Percentiles rank a stretch among this genome's conserved stretches.
Conservation (phyloP, 1,140 invertebrate species). For the Drosophila rufa region DNA sequence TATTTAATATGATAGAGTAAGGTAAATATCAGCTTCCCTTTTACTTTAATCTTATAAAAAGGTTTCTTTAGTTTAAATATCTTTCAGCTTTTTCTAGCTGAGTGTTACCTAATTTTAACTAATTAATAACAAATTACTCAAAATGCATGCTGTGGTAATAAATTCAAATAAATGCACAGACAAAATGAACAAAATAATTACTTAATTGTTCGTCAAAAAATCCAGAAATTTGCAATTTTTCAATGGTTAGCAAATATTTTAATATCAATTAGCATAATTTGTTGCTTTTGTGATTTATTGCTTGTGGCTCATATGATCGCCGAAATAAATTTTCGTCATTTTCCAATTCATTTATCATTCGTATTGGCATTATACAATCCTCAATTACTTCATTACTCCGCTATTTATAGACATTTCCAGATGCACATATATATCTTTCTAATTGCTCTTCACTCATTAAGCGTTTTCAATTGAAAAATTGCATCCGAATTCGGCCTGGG, state of each 20-base stretch:
- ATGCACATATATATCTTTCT: conserved; percentile 27
- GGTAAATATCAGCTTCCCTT: no score
- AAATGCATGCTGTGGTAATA: conserved; percentile 5
- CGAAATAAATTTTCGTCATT: conserved; percentile 25
- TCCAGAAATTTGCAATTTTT: background rate
- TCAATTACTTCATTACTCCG: conserved; percentile 47
- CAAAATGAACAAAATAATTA: conserved; percentile 8
- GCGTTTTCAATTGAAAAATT: conserved; percentile 72
- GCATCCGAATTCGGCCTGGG: conserved; percentile 60
- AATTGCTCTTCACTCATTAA: conserved; percentile 58
- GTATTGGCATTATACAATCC: conserved; percentile 25
- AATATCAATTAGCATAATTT: conserved; percentile 9
- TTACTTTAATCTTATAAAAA: background rate
- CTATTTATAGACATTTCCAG: conserved; percentile 35
- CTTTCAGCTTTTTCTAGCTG: no score
- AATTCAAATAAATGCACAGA: background rate
- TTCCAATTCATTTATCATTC: conserved; percentile 37
- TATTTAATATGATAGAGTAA: no score
- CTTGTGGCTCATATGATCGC: background rate
- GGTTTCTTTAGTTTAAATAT: background rate
- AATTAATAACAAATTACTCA: background rate
- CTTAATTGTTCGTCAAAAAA: conserved; percentile 1
- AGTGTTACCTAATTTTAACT: background rate
- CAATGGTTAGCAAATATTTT: conserved; percentile 1
- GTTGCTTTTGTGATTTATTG: conserved; percentile 1